These are phyloP conservation scores for Callyntrura sp. DNA, from an alignment of 2,888 invertebrate species.

Conservation along the genomic window DNA sequence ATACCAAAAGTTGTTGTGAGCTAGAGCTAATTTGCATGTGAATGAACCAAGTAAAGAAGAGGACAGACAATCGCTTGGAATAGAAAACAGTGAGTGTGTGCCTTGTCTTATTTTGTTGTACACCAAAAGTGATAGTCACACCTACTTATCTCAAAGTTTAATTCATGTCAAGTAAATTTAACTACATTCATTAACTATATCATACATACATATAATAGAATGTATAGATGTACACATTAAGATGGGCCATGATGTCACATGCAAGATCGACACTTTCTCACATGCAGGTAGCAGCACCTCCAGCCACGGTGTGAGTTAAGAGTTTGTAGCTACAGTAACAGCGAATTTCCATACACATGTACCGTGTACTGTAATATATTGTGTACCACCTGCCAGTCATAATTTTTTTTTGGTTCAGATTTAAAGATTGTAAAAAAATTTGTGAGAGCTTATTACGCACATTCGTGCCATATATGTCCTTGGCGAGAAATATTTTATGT, in stretches of 20 bases:
- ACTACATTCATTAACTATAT: not conserved
- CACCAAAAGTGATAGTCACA: slow-evolving; percentile 19
- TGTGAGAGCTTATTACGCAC: slow-evolving; percentile 24
- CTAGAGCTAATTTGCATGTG: slow-evolving; percentile 27
- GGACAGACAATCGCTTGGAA: not conserved
- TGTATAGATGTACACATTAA: too few species aligned
- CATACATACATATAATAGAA: not conserved
- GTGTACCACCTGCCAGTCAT: slow-evolving; percentile 4
- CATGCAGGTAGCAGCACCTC: not conserved
- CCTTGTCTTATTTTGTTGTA: not conserved
- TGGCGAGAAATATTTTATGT: not conserved
- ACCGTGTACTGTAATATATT: not conserved
- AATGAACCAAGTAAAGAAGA: slow-evolving; percentile 35
- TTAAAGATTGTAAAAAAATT: not conserved
- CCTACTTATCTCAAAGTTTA: not conserved
- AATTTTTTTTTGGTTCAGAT: not conserved
- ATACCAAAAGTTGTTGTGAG: not conserved
- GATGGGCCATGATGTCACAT: slow-evolving; percentile 6
- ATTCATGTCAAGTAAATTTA: slow-evolving; percentile 12
- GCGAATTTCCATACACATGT: not conserved
- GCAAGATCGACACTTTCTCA: not conserved
- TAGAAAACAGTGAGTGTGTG: too few species aligned
- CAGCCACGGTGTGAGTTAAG: not conserved
- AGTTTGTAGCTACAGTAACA: not conserved
- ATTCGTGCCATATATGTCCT: slow-evolving; percentile 30